Base-by-base conservation (phyloP, 2,797 vertebrate genomes). In the Phyllotis vaccarum region DNA sequence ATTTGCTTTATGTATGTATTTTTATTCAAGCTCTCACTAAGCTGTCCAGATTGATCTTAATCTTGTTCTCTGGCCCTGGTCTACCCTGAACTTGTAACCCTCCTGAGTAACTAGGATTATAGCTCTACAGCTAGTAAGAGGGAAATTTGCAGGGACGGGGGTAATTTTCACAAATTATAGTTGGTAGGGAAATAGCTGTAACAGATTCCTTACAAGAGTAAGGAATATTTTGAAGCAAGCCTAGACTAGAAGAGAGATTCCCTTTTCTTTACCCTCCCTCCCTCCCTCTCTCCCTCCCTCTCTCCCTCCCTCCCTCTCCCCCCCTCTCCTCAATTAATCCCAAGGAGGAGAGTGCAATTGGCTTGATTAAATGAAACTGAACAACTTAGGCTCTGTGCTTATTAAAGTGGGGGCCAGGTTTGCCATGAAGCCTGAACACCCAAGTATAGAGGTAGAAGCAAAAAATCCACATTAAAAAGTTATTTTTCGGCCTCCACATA, bases 241-340 rank as follows among this genome's bases (percentile, higher is more conserved):
- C 19, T 76, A 22, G 75, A 62, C 27, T 40, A 74, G 62, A 88
- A 22, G 6, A 58, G 10, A 91, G 22, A 9, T 56, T 58, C 52
- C 37, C 6, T n/a, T 49, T 62, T 58, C 60, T 43, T 40, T 52
- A 87, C 5, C 22, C 34, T 76, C 75, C 14, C 75, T 85, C 82
- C 74, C 40, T 34, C 46, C 29, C 66, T 40, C 82, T n/a, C 75
- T 85, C 82, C 74, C 40, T 34, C 46, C 29, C 66, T 40, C 82
- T n/a, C 34, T 76, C 75, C 14, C 75, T 85, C 82, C 74, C 40
- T 34, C 46, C 29, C 66, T 40, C 82, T n/a, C n/a, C n/a, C n/a
- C n/a, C n/a, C n/a, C n/a, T n/a, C 49, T 95, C 86, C 56, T 46
- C 27, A 88, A 12, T 85, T 16, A 91, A 27, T 86, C 64, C 72